Evolutionary conservation across 2,797 vertebrate species (phyloP).

Genomic region (Harpagifer antarcticus): DNA sequence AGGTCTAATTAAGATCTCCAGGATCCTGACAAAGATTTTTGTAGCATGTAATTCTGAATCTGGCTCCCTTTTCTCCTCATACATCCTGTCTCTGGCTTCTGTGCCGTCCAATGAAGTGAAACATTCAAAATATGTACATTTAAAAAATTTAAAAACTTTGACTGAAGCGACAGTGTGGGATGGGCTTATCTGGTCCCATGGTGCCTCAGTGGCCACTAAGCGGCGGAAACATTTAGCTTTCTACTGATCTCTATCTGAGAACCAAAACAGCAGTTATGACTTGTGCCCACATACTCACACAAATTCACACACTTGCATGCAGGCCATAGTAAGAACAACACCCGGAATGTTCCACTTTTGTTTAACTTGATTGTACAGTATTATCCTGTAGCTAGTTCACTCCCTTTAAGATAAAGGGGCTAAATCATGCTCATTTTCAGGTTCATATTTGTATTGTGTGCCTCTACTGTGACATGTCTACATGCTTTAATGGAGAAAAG

Average conservation of each 20-base stretch:
- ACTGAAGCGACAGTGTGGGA: conserved; percentile 40
- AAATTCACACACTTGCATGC: conserved; percentile 3
- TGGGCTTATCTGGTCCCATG: conserved; percentile 60
- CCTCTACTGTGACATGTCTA: too few species aligned
- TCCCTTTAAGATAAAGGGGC: background rate
- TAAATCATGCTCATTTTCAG: too few species aligned
- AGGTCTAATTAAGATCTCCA: background rate
- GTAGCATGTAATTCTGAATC: background rate
- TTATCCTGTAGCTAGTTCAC: background rate
- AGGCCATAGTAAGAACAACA: conserved; percentile 1
- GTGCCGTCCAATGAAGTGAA: conserved; percentile 41
- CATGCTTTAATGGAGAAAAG: too few species aligned
- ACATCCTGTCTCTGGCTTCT: conserved; percentile 32
- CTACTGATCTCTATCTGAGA: conserved; percentile 75
- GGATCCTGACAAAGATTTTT: background rate
- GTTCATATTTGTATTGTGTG: too few species aligned
- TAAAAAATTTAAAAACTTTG: conserved; percentile 20
- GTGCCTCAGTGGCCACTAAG: conserved; percentile 62
- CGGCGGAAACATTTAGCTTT: conserved; percentile 75
- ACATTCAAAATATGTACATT: conserved; percentile 57
- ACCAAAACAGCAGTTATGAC: conserved; percentile 44
- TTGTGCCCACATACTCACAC: conserved; percentile 16
- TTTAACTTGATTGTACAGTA: background rate
- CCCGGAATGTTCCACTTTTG: background rate
- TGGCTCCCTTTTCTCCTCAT: background rate